Evolutionary conservation across 2,797 vertebrate species (phyloP).

Genomic region (Muscicapa comitata): DNA sequence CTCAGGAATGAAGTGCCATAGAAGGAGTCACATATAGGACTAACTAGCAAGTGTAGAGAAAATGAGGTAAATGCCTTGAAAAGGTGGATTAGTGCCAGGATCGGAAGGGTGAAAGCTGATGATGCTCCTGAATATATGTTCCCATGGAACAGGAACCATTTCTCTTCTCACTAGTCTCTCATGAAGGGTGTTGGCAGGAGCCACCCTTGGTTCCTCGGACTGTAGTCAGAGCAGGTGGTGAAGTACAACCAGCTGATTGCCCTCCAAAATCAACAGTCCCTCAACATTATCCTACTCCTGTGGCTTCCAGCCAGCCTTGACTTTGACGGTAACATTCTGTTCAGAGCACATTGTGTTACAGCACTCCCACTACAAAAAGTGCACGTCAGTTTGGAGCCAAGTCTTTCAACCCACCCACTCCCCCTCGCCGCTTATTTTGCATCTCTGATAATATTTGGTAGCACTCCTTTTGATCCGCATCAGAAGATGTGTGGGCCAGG

Average conservation of each 20-base stretch:
- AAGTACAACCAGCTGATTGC: rapidly evolving
- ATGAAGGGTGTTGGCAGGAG: rapidly evolving
- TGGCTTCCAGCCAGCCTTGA: neutral
- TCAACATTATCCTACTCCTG: rapidly evolving
- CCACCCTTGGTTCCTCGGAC: neutral
- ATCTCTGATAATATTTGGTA: neutral
- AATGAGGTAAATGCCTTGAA: neutral
- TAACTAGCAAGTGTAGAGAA: neutral
- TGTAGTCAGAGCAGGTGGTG: neutral
- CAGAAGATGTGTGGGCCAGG: neutral
- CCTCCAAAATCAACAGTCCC: neutral
- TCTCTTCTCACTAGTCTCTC: rapidly evolving
- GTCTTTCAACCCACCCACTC: neutral
- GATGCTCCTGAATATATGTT: neutral
- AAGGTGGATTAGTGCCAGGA: neutral
- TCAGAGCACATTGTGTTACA: neutral
- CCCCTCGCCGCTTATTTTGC: neutral
- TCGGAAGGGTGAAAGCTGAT: neutral
- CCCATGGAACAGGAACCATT: rapidly evolving
- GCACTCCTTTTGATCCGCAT: neutral
- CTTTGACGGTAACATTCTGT: rapidly evolving
- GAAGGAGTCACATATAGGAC: rapidly evolving
- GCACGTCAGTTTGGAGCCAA: neutral
- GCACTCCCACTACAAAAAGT: neutral
- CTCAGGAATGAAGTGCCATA: neutral